A percentile compares a stretch with the other conserved stretches of the same genome.
Conservation (phyloP, 2,113 vertebrate genomes). For the Hippocampus guttulatus region DNA sequence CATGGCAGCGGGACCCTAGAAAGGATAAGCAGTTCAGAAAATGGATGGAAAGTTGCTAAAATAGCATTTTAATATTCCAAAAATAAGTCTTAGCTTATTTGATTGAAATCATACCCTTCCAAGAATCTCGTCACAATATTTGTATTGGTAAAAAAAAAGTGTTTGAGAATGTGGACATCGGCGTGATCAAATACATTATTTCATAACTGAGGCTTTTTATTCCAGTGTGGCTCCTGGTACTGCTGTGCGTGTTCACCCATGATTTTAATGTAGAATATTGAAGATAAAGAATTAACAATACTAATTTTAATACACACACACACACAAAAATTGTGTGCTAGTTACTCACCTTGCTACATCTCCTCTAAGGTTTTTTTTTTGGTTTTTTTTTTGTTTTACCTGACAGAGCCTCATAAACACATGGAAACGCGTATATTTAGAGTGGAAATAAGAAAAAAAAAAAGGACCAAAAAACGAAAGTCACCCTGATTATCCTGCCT, state of each 20-base stretch:
- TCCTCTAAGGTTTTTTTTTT: neutral
- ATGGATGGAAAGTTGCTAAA: too few relatives aligned
- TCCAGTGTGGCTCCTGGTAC: neutral
- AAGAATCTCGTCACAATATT: too few relatives aligned
- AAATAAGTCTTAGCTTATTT: too few relatives aligned
- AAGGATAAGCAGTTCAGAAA: too few relatives aligned
- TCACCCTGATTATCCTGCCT: neutral
- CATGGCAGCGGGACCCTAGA: too few relatives aligned
- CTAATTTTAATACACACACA: neutral
- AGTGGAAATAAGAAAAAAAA: neutral
- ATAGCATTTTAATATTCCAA: too few relatives aligned
- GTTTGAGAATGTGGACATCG: neutral
- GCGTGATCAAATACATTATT: neutral
- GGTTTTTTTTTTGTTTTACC: too few relatives aligned
- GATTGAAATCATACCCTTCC: too few relatives aligned
- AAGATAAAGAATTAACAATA: neutral
- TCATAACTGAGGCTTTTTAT: neutral
- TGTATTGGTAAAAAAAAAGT: too few relatives aligned
- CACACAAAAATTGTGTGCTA: neutral
- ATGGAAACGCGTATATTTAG: slow-evolving; percentile 1
- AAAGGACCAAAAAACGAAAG: slow-evolving; percentile 38
- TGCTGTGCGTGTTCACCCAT: neutral
- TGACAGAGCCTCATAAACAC: neutral
- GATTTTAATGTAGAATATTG: neutral
- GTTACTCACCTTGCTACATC: neutral